Evolutionary conservation across 2,888 invertebrate species (phyloP), one percentile per base, ranked within the genome.

Genomic region (Tribolium freemani): DNA sequence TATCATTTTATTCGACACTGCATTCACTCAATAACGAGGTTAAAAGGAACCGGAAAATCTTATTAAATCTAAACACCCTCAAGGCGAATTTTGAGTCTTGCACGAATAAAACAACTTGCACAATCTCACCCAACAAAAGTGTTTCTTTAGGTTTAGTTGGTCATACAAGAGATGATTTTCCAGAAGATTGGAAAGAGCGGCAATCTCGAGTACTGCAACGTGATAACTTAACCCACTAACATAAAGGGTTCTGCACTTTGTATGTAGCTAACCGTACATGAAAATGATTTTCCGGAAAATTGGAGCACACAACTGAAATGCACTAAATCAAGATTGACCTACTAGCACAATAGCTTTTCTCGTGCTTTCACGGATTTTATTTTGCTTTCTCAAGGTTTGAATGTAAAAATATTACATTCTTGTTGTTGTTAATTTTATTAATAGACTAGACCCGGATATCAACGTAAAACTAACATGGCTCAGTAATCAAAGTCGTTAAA

Each of bases 401-500:
- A 38, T 38, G 8, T 38, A 38, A 8, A 38, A 38, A 38, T 6
- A 38, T n/a, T 3, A 0, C 1, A n/a, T 26, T 26, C 8, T 8
- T 8, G 38, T 3, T 8, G 8, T 38, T 38, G 3, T 38, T 38
- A 38, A 38, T 38, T 38, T 38, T 38, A 38, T n/a, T 38, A 38
- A 38, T 8, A 8, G 9, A 3, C 38, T 38, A 38, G n/a, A 38
- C 38, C 38, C 38, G 38, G 38, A 38, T 38, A 38, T 38, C 5
- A 6, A 38, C 38, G n/a, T 38, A 6, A 38, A 38, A 38, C 38
- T 38, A 38, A 9, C 38, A 38, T 8, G 38, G 38, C 38, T 38
- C 38, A 38, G 38, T 54, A 54, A 54, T 30, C 54, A 30, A 54
- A 30, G 54, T 54, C 30, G 13, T 54, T 54, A 54, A 54, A 54